phyloP scores from a whole-genome alignment of 2,888 invertebrate genomes.

The Cosmopolites sordidus region DNA sequence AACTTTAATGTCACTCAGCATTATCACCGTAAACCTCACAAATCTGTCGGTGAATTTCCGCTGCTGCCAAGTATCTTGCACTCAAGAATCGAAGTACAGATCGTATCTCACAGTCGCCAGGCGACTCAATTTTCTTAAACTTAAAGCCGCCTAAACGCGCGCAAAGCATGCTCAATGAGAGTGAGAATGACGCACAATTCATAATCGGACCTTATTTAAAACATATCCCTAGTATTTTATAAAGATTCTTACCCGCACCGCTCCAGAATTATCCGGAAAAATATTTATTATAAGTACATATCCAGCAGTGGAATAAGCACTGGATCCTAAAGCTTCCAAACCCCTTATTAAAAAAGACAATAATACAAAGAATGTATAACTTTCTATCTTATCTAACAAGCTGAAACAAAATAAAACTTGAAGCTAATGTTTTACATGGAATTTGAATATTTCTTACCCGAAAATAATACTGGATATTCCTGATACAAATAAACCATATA shows the following conservation, averaged over 20 bases:
- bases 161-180: too few species aligned
- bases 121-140: too few species aligned
- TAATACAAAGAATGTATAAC: constrained; percentile 57
- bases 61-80: too few species aligned
- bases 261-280: constrained; percentile 70
- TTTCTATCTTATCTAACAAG: constrained; percentile 58
- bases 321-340: constrained; percentile 69
- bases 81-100: too few species aligned
- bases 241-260: constrained; percentile 56
- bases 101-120: too few species aligned
- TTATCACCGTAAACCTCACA: too few species aligned
- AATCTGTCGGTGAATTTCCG: too few species aligned
- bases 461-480: constrained; percentile 68
- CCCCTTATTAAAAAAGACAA: constrained; percentile 69
- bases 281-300: constrained; percentile 72
- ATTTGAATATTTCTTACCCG: constrained; percentile 59
- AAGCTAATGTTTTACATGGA: not conserved
- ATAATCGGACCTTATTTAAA: too few species aligned
- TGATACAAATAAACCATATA: constrained; percentile 63
- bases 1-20: too few species aligned
- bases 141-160: too few species aligned
- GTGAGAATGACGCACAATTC: too few species aligned
- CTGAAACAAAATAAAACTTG: constrained; percentile 48
- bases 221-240: too few species aligned
- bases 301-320: constrained; percentile 71